Conservation (phyloP, 2,113 vertebrate genomes). For the Peromyscus polionotus region DNA sequence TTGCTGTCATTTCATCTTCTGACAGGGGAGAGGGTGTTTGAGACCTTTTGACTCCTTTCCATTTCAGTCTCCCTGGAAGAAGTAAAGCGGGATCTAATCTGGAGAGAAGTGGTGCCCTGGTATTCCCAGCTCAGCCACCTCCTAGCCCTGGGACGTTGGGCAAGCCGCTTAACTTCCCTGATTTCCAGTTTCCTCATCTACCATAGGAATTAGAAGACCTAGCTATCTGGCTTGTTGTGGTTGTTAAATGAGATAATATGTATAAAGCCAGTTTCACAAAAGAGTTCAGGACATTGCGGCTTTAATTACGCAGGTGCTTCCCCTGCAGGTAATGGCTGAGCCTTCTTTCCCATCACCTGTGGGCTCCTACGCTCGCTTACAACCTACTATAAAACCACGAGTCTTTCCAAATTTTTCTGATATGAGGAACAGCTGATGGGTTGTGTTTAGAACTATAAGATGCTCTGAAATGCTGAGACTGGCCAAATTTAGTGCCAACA, state of each 20-base stretch:
- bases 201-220: background rate
- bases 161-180: background rate
- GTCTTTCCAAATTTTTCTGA: background rate
- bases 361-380: background rate
- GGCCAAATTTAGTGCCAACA: background rate
- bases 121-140: background rate
- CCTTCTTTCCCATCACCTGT: background rate
- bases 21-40: background rate
- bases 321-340: background rate
- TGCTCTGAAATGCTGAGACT: background rate
- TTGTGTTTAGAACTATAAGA: constrained; percentile 14
- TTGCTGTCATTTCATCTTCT: background rate
- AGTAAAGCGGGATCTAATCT: background rate
- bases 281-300: background rate
- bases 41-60: background rate
- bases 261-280: background rate
- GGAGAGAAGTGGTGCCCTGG: background rate
- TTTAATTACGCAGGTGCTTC: background rate
- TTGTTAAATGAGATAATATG: background rate
- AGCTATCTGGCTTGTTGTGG: background rate
- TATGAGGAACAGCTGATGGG: too few relatives aligned
- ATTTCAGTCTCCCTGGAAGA: background rate
- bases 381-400: background rate
- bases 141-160: background rate
- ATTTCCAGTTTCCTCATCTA: background rate